Evolutionary conservation across 2,797 vertebrate species (phyloP).

Genomic region (Sebastes ruberrimus): DNA sequence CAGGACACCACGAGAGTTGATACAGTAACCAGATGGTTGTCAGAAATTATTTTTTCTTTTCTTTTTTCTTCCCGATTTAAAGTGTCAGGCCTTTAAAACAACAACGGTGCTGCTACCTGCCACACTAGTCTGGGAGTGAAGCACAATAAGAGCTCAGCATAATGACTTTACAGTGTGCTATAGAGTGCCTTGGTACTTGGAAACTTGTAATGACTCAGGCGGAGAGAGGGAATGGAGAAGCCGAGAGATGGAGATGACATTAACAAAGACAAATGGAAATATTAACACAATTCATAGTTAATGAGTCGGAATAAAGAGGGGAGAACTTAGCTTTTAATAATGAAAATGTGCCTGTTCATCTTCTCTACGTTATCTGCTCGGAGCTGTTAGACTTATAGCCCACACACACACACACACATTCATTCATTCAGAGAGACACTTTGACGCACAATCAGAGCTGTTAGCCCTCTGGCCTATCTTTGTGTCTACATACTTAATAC

Average conservation of each 20-base stretch:
- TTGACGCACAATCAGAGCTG: slow-evolving; percentile 13
- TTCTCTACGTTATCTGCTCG: slow-evolving; percentile 36
- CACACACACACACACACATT: background rate
- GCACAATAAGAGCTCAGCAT: background rate
- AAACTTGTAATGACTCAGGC: slow-evolving; percentile 8
- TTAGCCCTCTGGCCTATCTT: slow-evolving; percentile 20
- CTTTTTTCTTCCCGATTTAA: too few species aligned
- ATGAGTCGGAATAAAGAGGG: slow-evolving; percentile 61
- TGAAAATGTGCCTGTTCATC: slow-evolving; percentile 55
- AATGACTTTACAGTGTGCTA: slow-evolving; percentile 1
- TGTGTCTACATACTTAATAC: slow-evolving; percentile 42
- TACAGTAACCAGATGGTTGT: background rate
- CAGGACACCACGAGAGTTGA: background rate
- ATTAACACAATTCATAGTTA: slow-evolving; percentile 64
- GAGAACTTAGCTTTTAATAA: slow-evolving; percentile 61
- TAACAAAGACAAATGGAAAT: slow-evolving; percentile 68
- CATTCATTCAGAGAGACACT: background rate
- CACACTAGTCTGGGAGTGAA: background rate
- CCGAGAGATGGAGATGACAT: slow-evolving; percentile 30
- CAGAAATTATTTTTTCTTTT: background rate
- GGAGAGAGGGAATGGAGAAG: slow-evolving; percentile 5
- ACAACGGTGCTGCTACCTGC: background rate
- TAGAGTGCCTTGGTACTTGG: slow-evolving; percentile 2
- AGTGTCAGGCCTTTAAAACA: background rate
- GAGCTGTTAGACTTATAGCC: slow-evolving; percentile 6